These are phyloP conservation scores for Aleadryas rufinucha DNA, from an alignment of 2,113 vertebrate species.

Conservation along the genomic window DNA sequence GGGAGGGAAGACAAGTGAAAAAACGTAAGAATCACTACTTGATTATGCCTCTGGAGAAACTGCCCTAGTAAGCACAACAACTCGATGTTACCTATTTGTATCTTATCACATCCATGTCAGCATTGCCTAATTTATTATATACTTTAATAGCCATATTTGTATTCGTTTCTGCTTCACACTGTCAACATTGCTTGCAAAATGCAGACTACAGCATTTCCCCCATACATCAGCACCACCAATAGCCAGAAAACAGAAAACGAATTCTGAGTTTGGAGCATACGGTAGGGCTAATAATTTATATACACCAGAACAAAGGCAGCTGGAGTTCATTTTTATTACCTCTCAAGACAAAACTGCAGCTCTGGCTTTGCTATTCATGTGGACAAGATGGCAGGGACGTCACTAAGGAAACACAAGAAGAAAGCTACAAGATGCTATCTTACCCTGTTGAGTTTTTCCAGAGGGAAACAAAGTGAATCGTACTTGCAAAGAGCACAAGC, in stretches of 20 bases:
- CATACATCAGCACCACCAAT: slow-evolving; percentile 63
- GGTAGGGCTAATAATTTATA: background rate
- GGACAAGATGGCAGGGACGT: background rate
- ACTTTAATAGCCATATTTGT: slow-evolving; percentile 61
- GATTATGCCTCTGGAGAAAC: slow-evolving; percentile 39
- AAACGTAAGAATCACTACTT: slow-evolving; percentile 20
- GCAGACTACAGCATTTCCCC: slow-evolving; percentile 4
- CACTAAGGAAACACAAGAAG: background rate
- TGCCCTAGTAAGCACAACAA: slow-evolving; percentile 30
- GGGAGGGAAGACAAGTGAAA: background rate
- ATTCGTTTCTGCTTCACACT: slow-evolving; percentile 14
- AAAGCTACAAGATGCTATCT: background rate
- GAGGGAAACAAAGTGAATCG: background rate
- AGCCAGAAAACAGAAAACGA: slow-evolving; percentile 44
- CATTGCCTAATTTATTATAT: slow-evolving; percentile 59
- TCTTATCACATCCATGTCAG: slow-evolving; percentile 57
- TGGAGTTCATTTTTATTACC: slow-evolving; percentile 44
- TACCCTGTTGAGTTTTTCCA: background rate
- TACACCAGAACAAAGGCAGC: slow-evolving; percentile 40
- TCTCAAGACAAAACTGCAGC: slow-evolving; percentile 50
- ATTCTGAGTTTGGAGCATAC: background rate
- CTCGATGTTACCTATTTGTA: slow-evolving; percentile 28
- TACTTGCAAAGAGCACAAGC: background rate
- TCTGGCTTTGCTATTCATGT: slow-evolving; percentile 34
- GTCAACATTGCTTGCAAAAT: slow-evolving; percentile 12